These are phyloP conservation scores for Miniopterus natalensis DNA, from an alignment of 2,113 vertebrate species.

Conservation along the genomic window DNA sequence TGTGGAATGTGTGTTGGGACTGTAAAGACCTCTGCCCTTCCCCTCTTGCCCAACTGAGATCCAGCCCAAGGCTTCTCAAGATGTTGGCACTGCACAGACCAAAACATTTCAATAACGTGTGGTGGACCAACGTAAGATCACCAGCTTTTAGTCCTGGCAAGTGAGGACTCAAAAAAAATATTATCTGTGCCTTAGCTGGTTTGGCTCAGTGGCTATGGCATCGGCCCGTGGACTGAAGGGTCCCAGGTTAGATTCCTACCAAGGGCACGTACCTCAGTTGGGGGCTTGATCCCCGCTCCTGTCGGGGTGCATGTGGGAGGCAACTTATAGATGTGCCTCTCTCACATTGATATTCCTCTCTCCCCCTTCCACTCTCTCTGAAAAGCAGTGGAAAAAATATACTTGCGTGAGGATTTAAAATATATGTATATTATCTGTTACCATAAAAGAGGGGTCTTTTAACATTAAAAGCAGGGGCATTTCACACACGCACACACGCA, in stretches of 20 bases:
- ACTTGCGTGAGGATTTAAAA: too few species aligned
- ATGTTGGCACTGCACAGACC: background rate
- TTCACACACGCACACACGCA: background rate
- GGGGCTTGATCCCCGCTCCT: too few species aligned
- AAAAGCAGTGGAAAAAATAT: too few species aligned
- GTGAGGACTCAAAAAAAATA: background rate
- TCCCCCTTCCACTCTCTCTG: too few species aligned
- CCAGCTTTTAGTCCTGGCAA: background rate
- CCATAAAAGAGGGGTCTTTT: background rate
- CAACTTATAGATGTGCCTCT: too few species aligned
- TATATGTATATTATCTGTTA: background rate
- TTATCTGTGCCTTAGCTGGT: background rate
- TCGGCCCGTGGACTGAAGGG: too few species aligned
- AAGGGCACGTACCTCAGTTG: too few species aligned
- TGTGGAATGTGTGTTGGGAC: background rate
- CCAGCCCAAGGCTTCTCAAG: background rate
- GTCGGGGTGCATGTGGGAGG: too few species aligned
- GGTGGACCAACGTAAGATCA: background rate
- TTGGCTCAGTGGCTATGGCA: too few species aligned
- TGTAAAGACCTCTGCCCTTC: background rate
- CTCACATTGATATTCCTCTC: too few species aligned
- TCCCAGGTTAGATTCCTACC: too few species aligned
- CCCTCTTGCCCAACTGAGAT: background rate
- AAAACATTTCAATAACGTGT: background rate
- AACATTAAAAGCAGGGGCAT: background rate